Evolutionary conservation across 2,113 vertebrate species (phyloP).

Genomic region (Prinia subflava): DNA sequence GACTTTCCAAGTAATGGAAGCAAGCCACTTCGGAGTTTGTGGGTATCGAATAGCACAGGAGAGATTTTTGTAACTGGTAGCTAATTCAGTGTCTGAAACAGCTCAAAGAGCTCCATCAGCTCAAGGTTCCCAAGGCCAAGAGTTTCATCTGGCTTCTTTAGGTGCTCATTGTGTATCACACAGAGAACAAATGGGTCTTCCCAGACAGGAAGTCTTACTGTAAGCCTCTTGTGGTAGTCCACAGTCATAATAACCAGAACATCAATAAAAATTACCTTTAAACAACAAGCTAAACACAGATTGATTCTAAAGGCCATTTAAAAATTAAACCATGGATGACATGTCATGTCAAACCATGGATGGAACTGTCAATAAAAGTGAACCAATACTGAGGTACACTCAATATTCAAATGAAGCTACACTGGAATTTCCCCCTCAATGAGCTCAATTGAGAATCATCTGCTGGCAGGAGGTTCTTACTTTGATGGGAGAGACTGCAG

Average conservation of each 20-base stretch:
- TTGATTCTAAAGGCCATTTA: not conserved
- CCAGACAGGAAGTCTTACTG: not conserved
- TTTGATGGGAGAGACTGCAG: not conserved
- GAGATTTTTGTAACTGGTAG: not conserved
- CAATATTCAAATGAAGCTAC: not conserved
- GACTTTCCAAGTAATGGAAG: not conserved
- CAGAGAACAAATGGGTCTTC: not conserved
- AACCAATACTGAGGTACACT: not conserved
- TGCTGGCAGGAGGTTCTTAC: not conserved
- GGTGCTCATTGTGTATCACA: not conserved
- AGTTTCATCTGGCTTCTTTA: not conserved
- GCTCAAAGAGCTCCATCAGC: not conserved
- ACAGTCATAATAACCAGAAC: not conserved
- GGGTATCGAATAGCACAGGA: not conserved
- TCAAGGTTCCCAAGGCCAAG: not conserved
- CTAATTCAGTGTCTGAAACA: not conserved
- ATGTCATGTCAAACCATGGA: too few species aligned
- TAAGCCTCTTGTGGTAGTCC: not conserved
- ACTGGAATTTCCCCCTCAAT: not conserved
- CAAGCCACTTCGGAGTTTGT: not conserved
- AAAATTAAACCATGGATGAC: not conserved
- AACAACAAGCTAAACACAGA: not conserved
- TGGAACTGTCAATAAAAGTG: not conserved
- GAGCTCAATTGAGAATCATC: not conserved
- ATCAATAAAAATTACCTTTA: not conserved